These are phyloP conservation scores for Prochilodus magdalenae DNA, from an alignment of 2,113 vertebrate genomes.

Conservation along the genomic window DNA sequence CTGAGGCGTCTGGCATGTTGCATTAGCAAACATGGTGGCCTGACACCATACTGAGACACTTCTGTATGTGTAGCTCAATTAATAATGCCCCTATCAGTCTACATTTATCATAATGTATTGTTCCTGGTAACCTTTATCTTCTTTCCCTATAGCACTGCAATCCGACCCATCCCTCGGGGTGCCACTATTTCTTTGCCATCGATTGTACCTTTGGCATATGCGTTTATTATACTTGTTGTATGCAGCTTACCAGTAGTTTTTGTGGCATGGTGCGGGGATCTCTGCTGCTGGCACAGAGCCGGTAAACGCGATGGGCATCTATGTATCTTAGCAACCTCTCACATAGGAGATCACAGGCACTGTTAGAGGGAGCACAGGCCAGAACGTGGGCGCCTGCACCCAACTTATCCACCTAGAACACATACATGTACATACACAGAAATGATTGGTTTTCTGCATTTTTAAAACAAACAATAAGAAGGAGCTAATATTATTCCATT, in stretches of 20 bases:
- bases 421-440: conserved; percentile 6
- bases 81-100: too few species aligned
- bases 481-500: not conserved
- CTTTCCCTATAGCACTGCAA: too few species aligned
- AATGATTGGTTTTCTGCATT: not conserved
- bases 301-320: conserved; percentile 75
- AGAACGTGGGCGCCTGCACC: conserved; percentile 76
- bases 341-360: conserved; percentile 88
- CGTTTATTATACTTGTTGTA: not conserved
- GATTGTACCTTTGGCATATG: too few species aligned
- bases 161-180: too few species aligned
- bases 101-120: too few species aligned
- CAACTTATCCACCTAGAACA: conserved; percentile 75
- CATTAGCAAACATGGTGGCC: too few species aligned
- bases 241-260: conserved; percentile 79
- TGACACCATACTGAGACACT: too few species aligned
- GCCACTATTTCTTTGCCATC: too few species aligned
- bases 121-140: too few species aligned
- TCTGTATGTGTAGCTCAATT: too few species aligned
- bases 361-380: conserved; percentile 91
- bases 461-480: not conserved
- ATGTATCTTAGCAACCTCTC: conserved; percentile 80
- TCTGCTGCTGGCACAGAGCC: conserved; percentile 83
- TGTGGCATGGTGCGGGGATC: conserved; percentile 73
- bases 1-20: too few species aligned